A percentile compares a stretch with the other conserved stretches of the same genome.
Evolutionary conservation across 2,888 invertebrate species (phyloP).

Genomic region (Omphaloscelis lunosa): DNA sequence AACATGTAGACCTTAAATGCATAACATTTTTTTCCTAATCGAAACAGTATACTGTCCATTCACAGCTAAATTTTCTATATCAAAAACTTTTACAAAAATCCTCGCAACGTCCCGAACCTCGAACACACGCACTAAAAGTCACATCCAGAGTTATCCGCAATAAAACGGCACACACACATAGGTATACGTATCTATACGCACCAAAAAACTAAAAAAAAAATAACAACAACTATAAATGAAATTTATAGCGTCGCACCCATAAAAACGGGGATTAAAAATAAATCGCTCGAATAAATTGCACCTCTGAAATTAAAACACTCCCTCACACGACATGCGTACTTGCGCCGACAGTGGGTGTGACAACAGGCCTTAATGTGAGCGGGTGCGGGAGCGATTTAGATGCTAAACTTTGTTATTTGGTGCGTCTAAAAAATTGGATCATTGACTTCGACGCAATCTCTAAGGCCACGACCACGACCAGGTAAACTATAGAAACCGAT

Average conservation of each 20-base stretch:
- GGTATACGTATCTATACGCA: constrained; percentile 8
- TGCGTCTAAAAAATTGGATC: background rate
- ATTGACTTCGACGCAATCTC: background rate
- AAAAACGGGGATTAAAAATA: constrained; percentile 91
- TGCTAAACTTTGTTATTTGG: background rate
- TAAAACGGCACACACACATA: constrained; percentile 61
- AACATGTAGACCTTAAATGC: background rate
- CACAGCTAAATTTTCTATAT: background rate
- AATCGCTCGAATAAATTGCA: constrained; percentile 91
- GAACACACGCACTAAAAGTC: constrained; percentile 35
- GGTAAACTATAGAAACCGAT: no score
- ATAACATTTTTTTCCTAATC: background rate
- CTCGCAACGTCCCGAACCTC: background rate
- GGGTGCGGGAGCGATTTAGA: constrained; percentile 62
- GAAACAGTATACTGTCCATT: background rate
- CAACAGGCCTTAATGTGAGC: constrained; percentile 59
- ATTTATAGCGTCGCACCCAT: constrained; percentile 89
- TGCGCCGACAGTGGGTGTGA: constrained; percentile 74
- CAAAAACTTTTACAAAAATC: background rate
- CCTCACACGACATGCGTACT: constrained; percentile 88
- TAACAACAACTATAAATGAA: constrained; percentile 87
- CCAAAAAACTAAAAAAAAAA: constrained; percentile 78
- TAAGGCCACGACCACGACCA: background rate
- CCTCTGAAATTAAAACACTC: constrained; percentile 90
- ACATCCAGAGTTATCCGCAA: constrained; percentile 44